phyloP scores from a whole-genome alignment of 2,113 vertebrate genomes.

The Tapirus terrestris region DNA sequence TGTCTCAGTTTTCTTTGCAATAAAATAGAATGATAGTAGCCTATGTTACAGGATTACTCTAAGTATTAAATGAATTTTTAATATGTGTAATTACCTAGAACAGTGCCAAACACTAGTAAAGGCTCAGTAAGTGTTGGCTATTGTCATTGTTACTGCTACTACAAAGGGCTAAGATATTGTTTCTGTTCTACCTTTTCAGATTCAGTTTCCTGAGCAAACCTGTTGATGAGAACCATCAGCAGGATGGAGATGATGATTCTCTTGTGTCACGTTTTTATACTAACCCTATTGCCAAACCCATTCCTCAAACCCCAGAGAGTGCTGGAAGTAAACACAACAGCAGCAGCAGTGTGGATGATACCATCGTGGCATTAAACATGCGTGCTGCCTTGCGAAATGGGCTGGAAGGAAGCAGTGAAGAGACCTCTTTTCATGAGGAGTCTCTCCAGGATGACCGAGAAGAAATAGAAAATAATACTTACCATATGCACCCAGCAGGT shows the following conservation, averaged over 20 bases:
- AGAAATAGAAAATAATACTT: constrained; percentile 85
- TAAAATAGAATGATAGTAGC: neutral
- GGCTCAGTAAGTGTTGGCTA: neutral
- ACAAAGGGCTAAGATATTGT: neutral
- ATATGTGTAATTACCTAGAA: neutral
- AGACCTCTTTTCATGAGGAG: constrained; percentile 93
- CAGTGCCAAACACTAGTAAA: neutral
- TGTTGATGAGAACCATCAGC: constrained; percentile 88
- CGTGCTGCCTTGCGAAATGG: constrained; percentile 88
- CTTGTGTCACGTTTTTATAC: constrained; percentile 93
- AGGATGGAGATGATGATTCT: constrained; percentile 88
- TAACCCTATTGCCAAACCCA: constrained; percentile 93
- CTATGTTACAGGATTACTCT: neutral
- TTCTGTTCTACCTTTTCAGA: constrained; percentile 45
- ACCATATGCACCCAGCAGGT: constrained; percentile 93
- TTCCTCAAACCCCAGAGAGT: constrained; percentile 89
- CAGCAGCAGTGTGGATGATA: constrained; percentile 89
- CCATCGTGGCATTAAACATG: constrained; percentile 93
- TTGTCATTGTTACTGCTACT: constrained; percentile 19
- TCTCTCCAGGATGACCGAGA: constrained; percentile 93
- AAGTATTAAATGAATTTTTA: constrained; percentile 40
- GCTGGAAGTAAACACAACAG: constrained; percentile 80
- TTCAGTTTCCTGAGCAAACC: constrained; percentile 75
- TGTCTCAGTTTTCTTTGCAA: neutral
- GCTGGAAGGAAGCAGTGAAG: constrained; percentile 93